These are phyloP conservation scores for Caenorhabditis virilis DNA, from an alignment of 2,888 invertebrate species.

Conservation along the genomic window DNA sequence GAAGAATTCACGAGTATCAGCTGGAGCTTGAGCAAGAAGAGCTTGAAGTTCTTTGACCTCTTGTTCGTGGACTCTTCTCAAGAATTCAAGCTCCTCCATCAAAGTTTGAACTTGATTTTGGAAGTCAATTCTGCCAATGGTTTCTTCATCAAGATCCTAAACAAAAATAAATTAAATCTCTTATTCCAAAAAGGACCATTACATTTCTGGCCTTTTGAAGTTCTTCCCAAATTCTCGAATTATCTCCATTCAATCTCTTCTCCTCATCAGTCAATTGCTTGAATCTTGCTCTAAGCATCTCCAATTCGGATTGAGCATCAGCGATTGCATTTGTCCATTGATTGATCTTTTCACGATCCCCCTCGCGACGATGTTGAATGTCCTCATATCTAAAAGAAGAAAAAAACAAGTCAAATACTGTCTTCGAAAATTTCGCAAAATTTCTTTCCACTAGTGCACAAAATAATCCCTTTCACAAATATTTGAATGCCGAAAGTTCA, in stretches of 20 bases:
- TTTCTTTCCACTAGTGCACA: too few relatives aligned
- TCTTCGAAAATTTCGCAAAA: background rate
- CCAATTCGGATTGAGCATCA: constrained; percentile 67
- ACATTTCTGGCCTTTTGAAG: constrained; percentile 66
- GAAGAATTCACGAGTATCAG: constrained; percentile 70
- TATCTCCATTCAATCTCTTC: constrained; percentile 65
- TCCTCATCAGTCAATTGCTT: constrained; percentile 68
- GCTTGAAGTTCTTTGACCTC: constrained; percentile 69
- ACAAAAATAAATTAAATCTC: background rate
- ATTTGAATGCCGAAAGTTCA: too few relatives aligned
- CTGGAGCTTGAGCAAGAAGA: constrained; percentile 67
- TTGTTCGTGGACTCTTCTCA: constrained; percentile 68
- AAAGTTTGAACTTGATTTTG: constrained; percentile 69
- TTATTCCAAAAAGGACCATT: constrained; percentile 4
- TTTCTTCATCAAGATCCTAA: constrained; percentile 70
- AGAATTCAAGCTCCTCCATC: constrained; percentile 69
- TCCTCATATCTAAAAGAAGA: constrained; percentile 61
- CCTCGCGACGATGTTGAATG: constrained; percentile 62
- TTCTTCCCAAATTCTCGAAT: constrained; percentile 67
- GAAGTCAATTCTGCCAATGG: constrained; percentile 69
- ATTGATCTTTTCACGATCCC: constrained; percentile 66
- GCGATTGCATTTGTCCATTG: constrained; percentile 66
- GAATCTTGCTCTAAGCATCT: constrained; percentile 67
- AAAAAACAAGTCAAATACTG: background rate
- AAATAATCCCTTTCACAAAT: too few relatives aligned